Evolutionary conservation across 2,888 invertebrate species (phyloP).

Genomic region (Limenitis camilla): DNA sequence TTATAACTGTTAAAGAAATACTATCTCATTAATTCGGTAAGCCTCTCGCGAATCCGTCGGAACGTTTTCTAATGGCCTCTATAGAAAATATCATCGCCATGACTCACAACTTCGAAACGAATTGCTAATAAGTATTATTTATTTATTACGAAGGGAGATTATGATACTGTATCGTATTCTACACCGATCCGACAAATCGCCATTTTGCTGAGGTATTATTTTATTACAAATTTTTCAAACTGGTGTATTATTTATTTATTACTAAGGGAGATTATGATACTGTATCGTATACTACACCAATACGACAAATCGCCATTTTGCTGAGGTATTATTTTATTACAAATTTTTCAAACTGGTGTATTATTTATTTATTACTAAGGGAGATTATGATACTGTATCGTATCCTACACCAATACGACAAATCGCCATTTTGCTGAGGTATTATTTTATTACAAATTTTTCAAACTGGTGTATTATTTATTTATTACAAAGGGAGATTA

Average conservation of each 20-base stretch:
- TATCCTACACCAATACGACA: not conserved
- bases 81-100: not conserved
- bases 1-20: slow-evolving; percentile 5
- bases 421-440: too few relatives aligned
- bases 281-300: not conserved
- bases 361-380: not conserved
- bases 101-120: not conserved
- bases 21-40: slow-evolving; percentile 15
- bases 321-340: too few relatives aligned
- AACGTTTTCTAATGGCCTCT: not conserved
- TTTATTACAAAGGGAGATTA: not conserved
- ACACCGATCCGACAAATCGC: not conserved
- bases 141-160: not conserved
- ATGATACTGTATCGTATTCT: not conserved
- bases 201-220: too few relatives aligned
- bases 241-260: not conserved
- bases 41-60: slow-evolving; percentile 5
- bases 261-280: not conserved
- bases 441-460: too few relatives aligned
- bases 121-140: not conserved
- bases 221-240: too few relatives aligned
- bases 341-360: too few relatives aligned
- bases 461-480: too few relatives aligned
- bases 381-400: not conserved
- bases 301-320: too few relatives aligned